These are phyloP conservation scores for Myiozetetes cayanensis DNA, from an alignment of 2,113 vertebrate species.

Conservation along the genomic window DNA sequence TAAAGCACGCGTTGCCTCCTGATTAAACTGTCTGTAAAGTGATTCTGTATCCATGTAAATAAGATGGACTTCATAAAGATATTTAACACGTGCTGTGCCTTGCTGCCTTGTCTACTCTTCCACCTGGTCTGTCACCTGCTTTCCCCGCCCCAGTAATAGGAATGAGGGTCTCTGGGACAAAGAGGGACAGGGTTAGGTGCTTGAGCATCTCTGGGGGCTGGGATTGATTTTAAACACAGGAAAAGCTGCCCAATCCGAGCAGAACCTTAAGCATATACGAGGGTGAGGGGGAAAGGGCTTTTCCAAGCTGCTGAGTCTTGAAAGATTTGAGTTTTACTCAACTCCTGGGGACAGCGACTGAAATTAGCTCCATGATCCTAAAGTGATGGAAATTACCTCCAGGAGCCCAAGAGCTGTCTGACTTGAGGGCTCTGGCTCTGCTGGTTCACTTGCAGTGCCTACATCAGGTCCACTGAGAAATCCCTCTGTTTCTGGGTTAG, in stretches of 20 bases:
- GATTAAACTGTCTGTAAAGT: conserved; percentile 64
- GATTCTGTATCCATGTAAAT: conserved; percentile 75
- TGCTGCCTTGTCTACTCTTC: neutral
- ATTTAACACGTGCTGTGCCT: conserved; percentile 52
- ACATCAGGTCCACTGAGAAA: neutral
- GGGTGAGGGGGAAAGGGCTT: neutral
- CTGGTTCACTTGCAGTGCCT: rapidly evolving
- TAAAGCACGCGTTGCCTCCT: conserved; percentile 58
- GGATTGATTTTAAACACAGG: neutral
- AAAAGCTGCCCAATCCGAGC: neutral
- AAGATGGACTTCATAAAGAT: conserved; percentile 72
- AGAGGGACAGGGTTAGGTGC: neutral
- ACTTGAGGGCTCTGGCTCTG: neutral
- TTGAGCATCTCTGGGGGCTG: rapidly evolving
- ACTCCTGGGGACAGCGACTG: rapidly evolving
- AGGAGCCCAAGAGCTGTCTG: neutral
- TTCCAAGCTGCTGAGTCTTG: neutral
- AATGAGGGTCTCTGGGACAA: neutral
- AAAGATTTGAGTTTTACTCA: neutral
- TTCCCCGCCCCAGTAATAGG: neutral
- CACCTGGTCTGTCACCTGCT: neutral
- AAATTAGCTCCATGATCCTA: neutral
- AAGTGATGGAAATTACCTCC: neutral
- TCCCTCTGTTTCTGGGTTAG: neutral
- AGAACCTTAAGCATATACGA: rapidly evolving